Percentiles rank a stretch among this genome's conserved stretches.
Evolutionary conservation across 2,113 vertebrate species (phyloP).

Genomic region (Pongo pygmaeus): DNA sequence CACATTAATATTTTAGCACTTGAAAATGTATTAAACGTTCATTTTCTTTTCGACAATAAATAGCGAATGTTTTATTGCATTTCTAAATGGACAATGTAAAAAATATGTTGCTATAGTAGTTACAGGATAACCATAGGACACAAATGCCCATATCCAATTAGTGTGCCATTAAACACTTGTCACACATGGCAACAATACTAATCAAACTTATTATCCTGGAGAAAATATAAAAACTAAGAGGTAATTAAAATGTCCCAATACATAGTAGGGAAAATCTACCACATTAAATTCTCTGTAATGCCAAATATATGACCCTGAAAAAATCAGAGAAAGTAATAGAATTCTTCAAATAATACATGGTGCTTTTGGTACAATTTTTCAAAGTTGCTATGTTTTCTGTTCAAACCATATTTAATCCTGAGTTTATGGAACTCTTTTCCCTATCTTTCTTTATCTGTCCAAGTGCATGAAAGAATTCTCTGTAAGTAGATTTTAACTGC

Average conservation of each 20-base stretch:
- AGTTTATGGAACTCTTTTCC: constrained; percentile 33
- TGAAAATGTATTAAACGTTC: background rate
- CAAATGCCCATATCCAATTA: constrained; percentile 23
- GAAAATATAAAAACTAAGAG: constrained; percentile 35
- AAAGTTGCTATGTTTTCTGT: background rate
- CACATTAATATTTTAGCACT: background rate
- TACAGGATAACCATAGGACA: constrained; percentile 7
- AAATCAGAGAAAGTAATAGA: background rate
- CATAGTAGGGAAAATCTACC: background rate
- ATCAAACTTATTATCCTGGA: constrained; percentile 32
- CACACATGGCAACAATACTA: background rate
- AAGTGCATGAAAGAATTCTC: constrained; percentile 55
- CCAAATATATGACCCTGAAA: background rate
- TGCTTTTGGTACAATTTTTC: constrained; percentile 37
- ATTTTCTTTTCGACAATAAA: constrained; percentile 31
- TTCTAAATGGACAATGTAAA: background rate
- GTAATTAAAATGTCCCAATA: background rate
- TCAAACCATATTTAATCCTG: constrained; percentile 65
- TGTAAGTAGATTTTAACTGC: constrained; percentile 81
- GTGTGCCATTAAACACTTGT: background rate
- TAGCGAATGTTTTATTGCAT: background rate
- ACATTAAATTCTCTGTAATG: background rate
- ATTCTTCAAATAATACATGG: background rate
- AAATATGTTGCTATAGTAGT: background rate
- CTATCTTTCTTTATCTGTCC: constrained; percentile 58